Conservation (phyloP, 2,888 invertebrate genomes). For the Resseliella maxima region DNA sequence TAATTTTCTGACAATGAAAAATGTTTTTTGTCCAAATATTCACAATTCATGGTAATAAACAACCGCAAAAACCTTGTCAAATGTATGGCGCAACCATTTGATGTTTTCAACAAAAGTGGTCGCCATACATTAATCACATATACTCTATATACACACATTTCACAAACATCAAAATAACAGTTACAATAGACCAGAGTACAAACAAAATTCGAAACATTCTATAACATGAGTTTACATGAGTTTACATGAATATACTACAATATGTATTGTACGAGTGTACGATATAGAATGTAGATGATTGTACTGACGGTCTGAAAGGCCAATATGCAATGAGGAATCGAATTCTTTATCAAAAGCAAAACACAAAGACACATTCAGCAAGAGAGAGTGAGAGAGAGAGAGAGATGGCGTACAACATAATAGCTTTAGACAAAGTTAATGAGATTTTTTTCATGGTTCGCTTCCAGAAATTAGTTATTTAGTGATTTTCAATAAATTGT, state of each 20-base stretch:
- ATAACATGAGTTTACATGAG: too few species aligned
- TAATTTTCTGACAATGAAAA: conserved; percentile 41
- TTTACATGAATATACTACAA: too few species aligned
- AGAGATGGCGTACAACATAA: not conserved
- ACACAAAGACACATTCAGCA: not conserved
- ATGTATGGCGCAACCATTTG: not conserved
- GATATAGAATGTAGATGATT: too few species aligned
- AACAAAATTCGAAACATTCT: too few species aligned
- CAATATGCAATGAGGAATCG: not conserved
- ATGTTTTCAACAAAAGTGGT: conserved; percentile 30
- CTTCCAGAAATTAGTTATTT: not conserved
- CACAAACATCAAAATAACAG: not conserved
- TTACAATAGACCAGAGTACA: too few species aligned
- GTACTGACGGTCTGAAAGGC: not conserved
- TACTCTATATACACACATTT: not conserved
- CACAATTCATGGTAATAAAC: not conserved
- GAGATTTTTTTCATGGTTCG: not conserved
- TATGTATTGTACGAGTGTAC: too few species aligned
- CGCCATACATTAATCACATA: conserved; percentile 13
- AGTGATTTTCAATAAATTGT: conserved; percentile 38
- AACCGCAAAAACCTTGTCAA: conserved; percentile 25
- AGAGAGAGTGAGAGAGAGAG: not conserved
- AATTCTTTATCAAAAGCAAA: not conserved
- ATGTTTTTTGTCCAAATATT: conserved; percentile 7
- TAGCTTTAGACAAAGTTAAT: not conserved